A percentile compares a stretch with the other conserved stretches of the same genome.
These are phyloP conservation scores for Micropoecilia bifurca DNA, from an alignment of 2,797 vertebrate species.

Conservation along the genomic window DNA sequence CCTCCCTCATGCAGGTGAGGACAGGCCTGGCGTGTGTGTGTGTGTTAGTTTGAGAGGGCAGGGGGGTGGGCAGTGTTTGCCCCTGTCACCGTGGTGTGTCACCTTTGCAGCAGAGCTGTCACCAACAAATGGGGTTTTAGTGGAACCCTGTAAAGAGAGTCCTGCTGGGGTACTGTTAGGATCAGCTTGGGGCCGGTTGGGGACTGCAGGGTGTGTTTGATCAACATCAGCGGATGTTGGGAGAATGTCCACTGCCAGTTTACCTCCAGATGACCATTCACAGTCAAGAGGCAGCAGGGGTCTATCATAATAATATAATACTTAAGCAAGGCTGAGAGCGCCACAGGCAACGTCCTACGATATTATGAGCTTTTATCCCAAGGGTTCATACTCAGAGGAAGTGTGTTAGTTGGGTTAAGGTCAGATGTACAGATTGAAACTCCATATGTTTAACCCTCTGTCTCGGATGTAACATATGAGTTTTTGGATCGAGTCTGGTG, in stretches of 20 bases:
- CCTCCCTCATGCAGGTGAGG: conserved; percentile 65
- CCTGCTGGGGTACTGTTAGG: conserved; percentile 76
- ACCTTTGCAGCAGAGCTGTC: conserved; percentile 75
- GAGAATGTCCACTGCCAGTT: conserved; percentile 63
- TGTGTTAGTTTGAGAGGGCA: not conserved
- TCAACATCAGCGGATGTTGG: conserved; percentile 76
- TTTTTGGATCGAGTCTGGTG: not conserved
- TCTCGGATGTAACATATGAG: not conserved
- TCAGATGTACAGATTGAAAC: not conserved
- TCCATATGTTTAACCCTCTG: not conserved
- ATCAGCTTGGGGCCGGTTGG: conserved; percentile 71
- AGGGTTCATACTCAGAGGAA: not conserved
- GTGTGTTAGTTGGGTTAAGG: not conserved
- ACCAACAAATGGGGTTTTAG: conserved; percentile 77
- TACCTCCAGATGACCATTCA: conserved; percentile 67
- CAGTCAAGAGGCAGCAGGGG: conserved; percentile 58
- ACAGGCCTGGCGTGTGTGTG: conserved; percentile 32
- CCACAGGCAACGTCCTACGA: not conserved
- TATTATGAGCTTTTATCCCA: not conserved
- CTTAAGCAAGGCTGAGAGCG: not conserved
- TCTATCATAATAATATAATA: conserved; percentile 15
- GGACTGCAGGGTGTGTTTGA: conserved; percentile 76
- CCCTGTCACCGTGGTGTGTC: conserved; percentile 73
- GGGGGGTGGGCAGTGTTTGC: conserved; percentile 35
- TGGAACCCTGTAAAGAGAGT: conserved; percentile 74